phyloP scores from a whole-genome alignment of 2,797 vertebrate genomes.

The Ispidina lecontei region DNA sequence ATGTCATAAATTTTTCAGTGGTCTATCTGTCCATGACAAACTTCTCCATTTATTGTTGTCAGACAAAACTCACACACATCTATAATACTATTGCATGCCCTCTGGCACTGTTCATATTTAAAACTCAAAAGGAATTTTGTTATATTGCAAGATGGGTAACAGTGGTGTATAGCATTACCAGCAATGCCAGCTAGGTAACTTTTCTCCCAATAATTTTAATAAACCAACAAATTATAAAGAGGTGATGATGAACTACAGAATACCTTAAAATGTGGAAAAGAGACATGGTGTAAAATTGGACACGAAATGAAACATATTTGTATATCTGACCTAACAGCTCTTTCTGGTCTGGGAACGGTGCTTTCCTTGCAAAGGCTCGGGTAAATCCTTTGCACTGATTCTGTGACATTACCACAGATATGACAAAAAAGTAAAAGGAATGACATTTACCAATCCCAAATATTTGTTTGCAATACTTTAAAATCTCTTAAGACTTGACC shows the following conservation, averaged over 20 bases:
- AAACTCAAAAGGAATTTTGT: not conserved
- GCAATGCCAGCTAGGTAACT: not conserved
- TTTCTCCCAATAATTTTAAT: not conserved
- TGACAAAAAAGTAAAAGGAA: not conserved
- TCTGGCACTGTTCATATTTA: not conserved
- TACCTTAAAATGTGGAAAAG: not conserved
- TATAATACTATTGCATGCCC: not conserved
- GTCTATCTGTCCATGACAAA: not conserved
- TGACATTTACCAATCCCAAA: not conserved
- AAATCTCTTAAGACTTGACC: not conserved
- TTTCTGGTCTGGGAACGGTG: not conserved
- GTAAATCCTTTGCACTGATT: not conserved
- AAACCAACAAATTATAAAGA: not conserved
- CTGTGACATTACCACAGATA: not conserved
- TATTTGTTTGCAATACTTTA: not conserved
- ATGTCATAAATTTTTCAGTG: not conserved
- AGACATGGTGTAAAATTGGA: not conserved
- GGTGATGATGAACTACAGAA: not conserved
- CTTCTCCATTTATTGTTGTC: not conserved
- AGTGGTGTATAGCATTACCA: not conserved
- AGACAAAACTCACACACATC: not conserved
- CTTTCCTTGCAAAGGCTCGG: not conserved
- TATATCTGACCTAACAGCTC: not conserved
- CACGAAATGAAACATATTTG: not conserved
- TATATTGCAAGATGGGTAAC: not conserved